A percentile compares a stretch with the other conserved stretches of the same genome.
Conservation (phyloP, 2,888 invertebrate genomes). For the Adela reaumurella region DNA sequence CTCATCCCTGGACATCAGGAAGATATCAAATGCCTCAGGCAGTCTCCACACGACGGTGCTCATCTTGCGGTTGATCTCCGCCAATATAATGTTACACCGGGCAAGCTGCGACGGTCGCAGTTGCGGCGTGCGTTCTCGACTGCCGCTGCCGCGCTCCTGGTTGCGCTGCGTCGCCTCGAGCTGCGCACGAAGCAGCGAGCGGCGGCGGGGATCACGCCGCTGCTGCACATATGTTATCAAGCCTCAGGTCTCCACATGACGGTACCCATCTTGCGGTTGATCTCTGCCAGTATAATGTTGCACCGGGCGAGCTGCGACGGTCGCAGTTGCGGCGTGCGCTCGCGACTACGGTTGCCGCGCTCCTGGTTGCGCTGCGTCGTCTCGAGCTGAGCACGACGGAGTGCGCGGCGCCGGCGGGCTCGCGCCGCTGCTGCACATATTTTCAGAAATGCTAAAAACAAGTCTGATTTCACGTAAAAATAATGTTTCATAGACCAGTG, state of each 20-base stretch:
- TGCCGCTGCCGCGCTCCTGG: constrained; percentile 15
- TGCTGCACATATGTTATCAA: too few species aligned
- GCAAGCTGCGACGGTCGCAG: constrained; percentile 62
- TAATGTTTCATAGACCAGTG: too few species aligned
- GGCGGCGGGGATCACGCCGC: too few species aligned
- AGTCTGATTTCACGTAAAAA: too few species aligned
- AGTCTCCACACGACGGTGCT: constrained; percentile 70
- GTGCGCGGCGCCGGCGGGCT: constrained; percentile 28
- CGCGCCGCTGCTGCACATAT: constrained; percentile 31
- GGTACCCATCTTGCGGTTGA: constrained; percentile 72
- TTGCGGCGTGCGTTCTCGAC: constrained; percentile 43
- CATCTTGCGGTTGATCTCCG: constrained; percentile 79
- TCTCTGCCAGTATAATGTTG: constrained; percentile 69
- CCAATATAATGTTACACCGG: constrained; percentile 69
- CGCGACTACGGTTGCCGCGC: constrained; percentile 21
- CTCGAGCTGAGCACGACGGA: constrained; percentile 28
- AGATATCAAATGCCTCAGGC: too few species aligned
- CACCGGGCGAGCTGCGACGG: constrained; percentile 70
- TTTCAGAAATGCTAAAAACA: too few species aligned
- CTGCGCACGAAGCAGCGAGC: constrained; percentile 29
- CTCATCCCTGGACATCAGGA: too few species aligned
- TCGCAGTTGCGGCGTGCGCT: constrained; percentile 45
- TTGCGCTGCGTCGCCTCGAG: constrained; percentile 22
- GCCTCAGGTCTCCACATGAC: too few species aligned
- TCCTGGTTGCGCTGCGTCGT: constrained; percentile 19